Percentiles rank a stretch among this genome's conserved stretches.
Evolutionary conservation across 2,888 invertebrate species (phyloP).

Genomic region (Liposcelis brunnea): DNA sequence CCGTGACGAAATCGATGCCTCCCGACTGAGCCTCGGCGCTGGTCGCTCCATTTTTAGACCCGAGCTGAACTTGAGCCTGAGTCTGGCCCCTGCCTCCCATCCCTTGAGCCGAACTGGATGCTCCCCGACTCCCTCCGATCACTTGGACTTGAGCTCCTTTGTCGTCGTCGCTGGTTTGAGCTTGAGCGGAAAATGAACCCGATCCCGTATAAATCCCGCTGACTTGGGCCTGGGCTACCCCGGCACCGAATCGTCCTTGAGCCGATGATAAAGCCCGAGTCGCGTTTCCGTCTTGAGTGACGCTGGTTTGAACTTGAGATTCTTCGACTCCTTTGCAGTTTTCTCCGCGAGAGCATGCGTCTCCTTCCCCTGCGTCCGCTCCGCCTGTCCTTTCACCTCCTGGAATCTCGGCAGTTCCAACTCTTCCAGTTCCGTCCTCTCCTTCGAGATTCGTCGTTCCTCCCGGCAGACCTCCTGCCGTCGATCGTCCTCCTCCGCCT

Average conservation of each 20-base stretch:
- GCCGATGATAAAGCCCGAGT: constrained; percentile 61
- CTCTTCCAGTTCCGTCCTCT: constrained; percentile 7
- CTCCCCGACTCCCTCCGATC: constrained; percentile 54
- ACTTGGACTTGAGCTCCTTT: constrained; percentile 51
- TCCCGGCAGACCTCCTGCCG: not conserved
- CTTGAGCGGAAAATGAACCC: constrained; percentile 68
- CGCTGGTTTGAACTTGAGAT: constrained; percentile 18
- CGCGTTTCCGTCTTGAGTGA: constrained; percentile 15
- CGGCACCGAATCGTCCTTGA: constrained; percentile 55
- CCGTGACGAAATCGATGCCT: constrained; percentile 57
- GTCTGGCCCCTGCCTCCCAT: constrained; percentile 55
- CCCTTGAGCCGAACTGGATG: constrained; percentile 57
- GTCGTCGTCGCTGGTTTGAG: constrained; percentile 56
- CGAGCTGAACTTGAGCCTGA: constrained; percentile 58
- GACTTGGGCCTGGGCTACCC: constrained; percentile 65
- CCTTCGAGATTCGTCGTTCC: not conserved
- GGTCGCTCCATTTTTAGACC: constrained; percentile 57
- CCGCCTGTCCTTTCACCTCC: not conserved
- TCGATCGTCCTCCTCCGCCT: constrained; percentile 1
- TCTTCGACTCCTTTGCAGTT: constrained; percentile 19
- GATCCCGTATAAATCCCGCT: constrained; percentile 54
- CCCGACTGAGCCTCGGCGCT: constrained; percentile 58
- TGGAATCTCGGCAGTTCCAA: not conserved
- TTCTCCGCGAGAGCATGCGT: constrained; percentile 16
- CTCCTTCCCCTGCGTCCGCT: not conserved